These are phyloP conservation scores for Labrus mixtus DNA, from an alignment of 2,113 vertebrate species.

Conservation along the genomic window DNA sequence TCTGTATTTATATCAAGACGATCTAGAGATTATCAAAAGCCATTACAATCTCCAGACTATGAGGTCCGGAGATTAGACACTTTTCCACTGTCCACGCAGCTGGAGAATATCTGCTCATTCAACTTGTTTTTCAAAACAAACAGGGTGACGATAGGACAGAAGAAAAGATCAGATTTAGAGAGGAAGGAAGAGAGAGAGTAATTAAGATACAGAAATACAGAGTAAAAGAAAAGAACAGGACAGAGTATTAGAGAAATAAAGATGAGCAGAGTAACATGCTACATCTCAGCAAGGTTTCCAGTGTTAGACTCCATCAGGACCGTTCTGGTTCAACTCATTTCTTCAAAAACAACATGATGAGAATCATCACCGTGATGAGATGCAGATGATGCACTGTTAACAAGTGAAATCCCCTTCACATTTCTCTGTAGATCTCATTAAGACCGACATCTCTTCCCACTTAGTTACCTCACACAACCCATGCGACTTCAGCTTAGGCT, in stretches of 20 bases:
- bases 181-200: background rate
- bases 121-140: constrained; percentile 1
- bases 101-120: too few species aligned
- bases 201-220: background rate
- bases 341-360: constrained; percentile 52
- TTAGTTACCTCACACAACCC: constrained; percentile 35
- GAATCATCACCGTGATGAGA: constrained; percentile 60
- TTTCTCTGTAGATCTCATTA: constrained; percentile 68
- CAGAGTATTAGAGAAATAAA: background rate
- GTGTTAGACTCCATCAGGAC: constrained; percentile 39
- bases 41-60: too few species aligned
- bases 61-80: too few species aligned
- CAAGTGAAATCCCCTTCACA: constrained; percentile 39
- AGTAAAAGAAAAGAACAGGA: constrained; percentile 21
- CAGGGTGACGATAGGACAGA: background rate
- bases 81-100: too few species aligned
- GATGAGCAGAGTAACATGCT: background rate
- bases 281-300: constrained; percentile 11
- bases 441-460: constrained; percentile 33
- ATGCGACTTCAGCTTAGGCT: background rate
- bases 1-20: too few species aligned
- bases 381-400: constrained; percentile 49
- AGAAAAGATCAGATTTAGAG: background rate
- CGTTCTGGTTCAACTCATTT: constrained; percentile 55
- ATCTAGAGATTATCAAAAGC: too few species aligned